phyloP scores from a whole-genome alignment of 37 sponge, comb jelly and placozoan species.

The Halisarca cf. caerulea region DNA sequence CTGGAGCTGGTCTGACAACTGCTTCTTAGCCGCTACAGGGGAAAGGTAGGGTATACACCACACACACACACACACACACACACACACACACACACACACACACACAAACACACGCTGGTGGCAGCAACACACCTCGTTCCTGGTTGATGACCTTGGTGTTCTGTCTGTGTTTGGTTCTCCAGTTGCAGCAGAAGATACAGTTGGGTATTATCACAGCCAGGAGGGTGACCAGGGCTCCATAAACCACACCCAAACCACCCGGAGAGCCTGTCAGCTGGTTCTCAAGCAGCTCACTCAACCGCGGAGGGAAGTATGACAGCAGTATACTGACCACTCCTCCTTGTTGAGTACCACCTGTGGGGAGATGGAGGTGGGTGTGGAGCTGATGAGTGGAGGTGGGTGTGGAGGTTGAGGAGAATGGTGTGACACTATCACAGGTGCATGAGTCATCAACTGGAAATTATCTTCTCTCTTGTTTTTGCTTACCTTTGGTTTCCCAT shows the following conservation, averaged over 20 bases:
- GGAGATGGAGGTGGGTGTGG: no score
- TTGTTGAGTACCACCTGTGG: not conserved
- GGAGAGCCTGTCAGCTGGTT: not conserved
- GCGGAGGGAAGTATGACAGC: not conserved
- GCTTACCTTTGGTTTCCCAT: not conserved
- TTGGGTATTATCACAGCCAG: constrained; percentile 32
- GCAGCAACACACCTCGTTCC: not conserved
- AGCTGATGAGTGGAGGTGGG: no score
- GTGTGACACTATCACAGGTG: no score
- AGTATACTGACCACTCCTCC: not conserved
- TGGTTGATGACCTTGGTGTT: not conserved
- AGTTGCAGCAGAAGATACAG: constrained; percentile 29
- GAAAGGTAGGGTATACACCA: no score
- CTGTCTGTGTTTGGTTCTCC: not conserved
- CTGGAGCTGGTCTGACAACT: constrained; percentile 29
- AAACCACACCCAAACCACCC: not conserved
- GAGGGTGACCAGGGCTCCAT: constrained; percentile 23
- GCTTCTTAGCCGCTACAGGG: constrained; percentile 6
- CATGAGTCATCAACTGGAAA: no score
- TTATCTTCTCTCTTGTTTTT: no score
- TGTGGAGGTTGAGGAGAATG: no score
- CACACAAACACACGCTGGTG: no score
- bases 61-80: constrained; percentile 1
- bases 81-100: not conserved
- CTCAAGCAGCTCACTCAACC: not conserved